Conservation (phyloP, 2,888 invertebrate genomes). For the Chloromyia formosa region DNA sequence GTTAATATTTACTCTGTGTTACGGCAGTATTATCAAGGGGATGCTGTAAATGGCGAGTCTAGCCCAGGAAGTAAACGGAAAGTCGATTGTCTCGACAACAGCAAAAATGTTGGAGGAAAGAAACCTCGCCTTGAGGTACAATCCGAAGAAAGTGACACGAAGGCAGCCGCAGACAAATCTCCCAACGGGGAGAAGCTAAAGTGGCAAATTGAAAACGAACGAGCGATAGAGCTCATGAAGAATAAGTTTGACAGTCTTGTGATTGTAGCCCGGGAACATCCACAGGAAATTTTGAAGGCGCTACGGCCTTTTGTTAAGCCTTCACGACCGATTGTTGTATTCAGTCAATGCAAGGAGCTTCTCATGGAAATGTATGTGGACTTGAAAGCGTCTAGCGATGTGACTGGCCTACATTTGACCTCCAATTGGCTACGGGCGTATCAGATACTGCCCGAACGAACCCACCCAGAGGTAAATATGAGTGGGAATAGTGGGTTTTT, state of each 20-base stretch:
- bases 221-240: slow-evolving; percentile 71
- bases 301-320: slow-evolving; percentile 80
- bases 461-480: slow-evolving; percentile 95
- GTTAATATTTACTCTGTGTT: slow-evolving; percentile 81
- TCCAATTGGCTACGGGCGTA: slow-evolving; percentile 90
- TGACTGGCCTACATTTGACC: slow-evolving; percentile 79
- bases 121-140: slow-evolving; percentile 61
- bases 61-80: slow-evolving; percentile 51
- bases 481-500: slow-evolving; percentile 89
- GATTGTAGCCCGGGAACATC: slow-evolving; percentile 87
- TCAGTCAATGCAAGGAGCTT: slow-evolving; percentile 81
- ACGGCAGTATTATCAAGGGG: slow-evolving; percentile 73
- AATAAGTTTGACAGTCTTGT: slow-evolving; percentile 78
- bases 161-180: slow-evolving; percentile 49
- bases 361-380: slow-evolving; percentile 83
- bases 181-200: slow-evolving; percentile 64
- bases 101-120: slow-evolving; percentile 49
- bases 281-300: slow-evolving; percentile 78
- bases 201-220: slow-evolving; percentile 76
- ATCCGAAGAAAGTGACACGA: slow-evolving; percentile 45
- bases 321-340: slow-evolving; percentile 87
- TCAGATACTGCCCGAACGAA: slow-evolving; percentile 89
- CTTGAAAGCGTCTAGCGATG: slow-evolving; percentile 76
- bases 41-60: slow-evolving; percentile 48
- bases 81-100: slow-evolving; percentile 50